phyloP scores from a whole-genome alignment of 1,140 invertebrate species.

The Drosophila aff. region DNA sequence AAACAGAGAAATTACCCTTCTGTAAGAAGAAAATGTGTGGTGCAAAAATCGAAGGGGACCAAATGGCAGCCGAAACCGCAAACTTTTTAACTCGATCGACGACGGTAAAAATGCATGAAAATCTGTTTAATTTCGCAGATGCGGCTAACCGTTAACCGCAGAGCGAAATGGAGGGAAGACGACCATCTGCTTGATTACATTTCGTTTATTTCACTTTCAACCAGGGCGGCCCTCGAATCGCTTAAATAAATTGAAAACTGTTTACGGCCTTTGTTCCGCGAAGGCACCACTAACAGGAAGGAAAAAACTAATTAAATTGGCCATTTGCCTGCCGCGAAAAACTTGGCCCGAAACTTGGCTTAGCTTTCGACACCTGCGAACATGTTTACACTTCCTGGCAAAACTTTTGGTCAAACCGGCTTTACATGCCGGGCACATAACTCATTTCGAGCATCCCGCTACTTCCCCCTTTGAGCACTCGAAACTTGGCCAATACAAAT shows the following conservation, averaged over 20 bases:
- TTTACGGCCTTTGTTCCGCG: slow-evolving; percentile 51
- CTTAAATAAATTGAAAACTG: slow-evolving; percentile 74
- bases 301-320: slow-evolving; percentile 69
- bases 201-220: slow-evolving; percentile 41
- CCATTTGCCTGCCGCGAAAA: slow-evolving; percentile 43
- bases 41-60: slow-evolving; percentile 8
- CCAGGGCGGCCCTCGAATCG: slow-evolving; percentile 25
- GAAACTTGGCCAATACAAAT: slow-evolving; percentile 25
- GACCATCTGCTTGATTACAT: slow-evolving; percentile 75
- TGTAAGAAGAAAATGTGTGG: slow-evolving; percentile 8
- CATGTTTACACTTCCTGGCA: slow-evolving; percentile 57
- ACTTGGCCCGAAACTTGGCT: slow-evolving; percentile 40
- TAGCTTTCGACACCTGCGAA: slow-evolving; percentile 62
- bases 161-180: slow-evolving; percentile 17
- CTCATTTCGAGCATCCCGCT: slow-evolving; percentile 53
- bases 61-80: slow-evolving; percentile 41
- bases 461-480: slow-evolving; percentile 26
- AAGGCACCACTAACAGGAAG: slow-evolving; percentile 34
- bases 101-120: slow-evolving; percentile 48
- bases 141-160: slow-evolving; percentile 48
- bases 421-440: slow-evolving; percentile 69
- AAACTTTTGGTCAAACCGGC: slow-evolving; percentile 44
- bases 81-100: slow-evolving; percentile 51
- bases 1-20: slow-evolving; percentile 45
- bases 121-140: slow-evolving; percentile 61